Evolutionary conservation across 2,113 vertebrate genomes (phyloP).

Genomic region (Speoplatyrhinus poulsoni): DNA sequence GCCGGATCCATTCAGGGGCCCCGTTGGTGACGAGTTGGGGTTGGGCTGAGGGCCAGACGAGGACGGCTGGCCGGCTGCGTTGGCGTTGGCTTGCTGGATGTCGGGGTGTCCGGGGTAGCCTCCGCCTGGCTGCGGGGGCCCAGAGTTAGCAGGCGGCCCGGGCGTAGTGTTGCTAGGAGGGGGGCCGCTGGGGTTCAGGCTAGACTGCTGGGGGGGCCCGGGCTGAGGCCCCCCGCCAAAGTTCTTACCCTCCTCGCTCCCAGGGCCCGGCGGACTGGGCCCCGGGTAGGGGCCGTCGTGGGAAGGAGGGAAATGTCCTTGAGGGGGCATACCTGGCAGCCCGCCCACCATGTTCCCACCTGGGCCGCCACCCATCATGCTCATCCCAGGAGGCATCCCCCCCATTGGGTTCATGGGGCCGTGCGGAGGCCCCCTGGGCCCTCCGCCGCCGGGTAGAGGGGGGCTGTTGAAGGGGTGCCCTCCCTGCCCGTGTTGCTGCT

Average conservation of each 20-base stretch:
- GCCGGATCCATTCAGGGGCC: constrained; percentile 76
- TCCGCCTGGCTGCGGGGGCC: constrained; percentile 79
- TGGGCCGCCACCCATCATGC: constrained; percentile 78
- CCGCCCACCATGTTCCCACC: constrained; percentile 80
- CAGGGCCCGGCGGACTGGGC: constrained; percentile 78
- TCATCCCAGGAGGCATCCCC: constrained; percentile 77
- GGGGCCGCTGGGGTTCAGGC: constrained; percentile 78
- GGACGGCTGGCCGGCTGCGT: constrained; percentile 80
- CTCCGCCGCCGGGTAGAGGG: constrained; percentile 75
- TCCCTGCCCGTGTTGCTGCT: constrained; percentile 80
- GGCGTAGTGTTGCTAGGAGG: constrained; percentile 80
- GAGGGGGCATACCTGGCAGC: constrained; percentile 84
- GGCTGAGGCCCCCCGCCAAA: constrained; percentile 71
- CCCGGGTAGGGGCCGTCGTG: constrained; percentile 81
- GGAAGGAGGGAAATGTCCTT: constrained; percentile 86
- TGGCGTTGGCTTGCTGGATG: constrained; percentile 72
- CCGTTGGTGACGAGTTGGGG: constrained; percentile 78
- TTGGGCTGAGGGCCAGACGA: constrained; percentile 74
- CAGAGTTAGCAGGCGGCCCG: constrained; percentile 79
- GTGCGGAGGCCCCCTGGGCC: constrained; percentile 76
- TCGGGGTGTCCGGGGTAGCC: constrained; percentile 78
- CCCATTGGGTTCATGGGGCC: constrained; percentile 77
- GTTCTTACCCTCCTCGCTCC: constrained; percentile 78
- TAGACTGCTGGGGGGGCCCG: constrained; percentile 74
- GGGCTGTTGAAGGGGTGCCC: constrained; percentile 82